Evolutionary conservation across 2,888 invertebrate genomes (phyloP).

Genomic region (Tineola bisselliella): DNA sequence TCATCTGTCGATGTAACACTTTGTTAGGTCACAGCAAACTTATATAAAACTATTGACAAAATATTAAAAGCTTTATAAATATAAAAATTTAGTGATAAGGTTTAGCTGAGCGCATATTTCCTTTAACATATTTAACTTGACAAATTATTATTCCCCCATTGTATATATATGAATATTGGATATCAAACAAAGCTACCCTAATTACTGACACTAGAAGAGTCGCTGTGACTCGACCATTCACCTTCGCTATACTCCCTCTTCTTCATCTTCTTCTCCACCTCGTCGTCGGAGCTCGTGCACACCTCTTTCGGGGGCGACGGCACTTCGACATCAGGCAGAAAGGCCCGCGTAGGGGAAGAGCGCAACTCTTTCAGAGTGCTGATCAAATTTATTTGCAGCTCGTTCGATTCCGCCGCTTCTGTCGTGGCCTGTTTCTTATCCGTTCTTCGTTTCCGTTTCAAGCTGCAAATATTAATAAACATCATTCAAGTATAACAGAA

Average conservation of each 20-base stretch:
- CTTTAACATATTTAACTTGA: too few relatives aligned
- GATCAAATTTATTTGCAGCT: constrained; percentile 40
- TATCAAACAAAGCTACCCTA: background rate
- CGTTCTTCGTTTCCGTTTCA: constrained; percentile 46
- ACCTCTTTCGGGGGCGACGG: constrained; percentile 22
- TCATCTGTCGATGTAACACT: too few relatives aligned
- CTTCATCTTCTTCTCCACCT: constrained; percentile 15
- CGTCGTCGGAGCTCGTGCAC: constrained; percentile 25
- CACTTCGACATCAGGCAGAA: constrained; percentile 23
- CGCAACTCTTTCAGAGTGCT: constrained; percentile 47
- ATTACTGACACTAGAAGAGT: constrained; percentile 24
- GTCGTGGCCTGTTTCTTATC: constrained; percentile 34
- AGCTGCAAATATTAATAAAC: constrained; percentile 27
- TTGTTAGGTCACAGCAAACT: too few relatives aligned
- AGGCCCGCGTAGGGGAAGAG: constrained; percentile 46
- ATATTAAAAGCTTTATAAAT: too few relatives aligned
- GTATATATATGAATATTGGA: too few relatives aligned
- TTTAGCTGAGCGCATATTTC: too few relatives aligned
- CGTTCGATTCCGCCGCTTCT: constrained; percentile 14
- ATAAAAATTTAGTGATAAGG: too few relatives aligned
- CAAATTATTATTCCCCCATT: too few relatives aligned
- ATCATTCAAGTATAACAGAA: too few relatives aligned
- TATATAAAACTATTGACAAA: too few relatives aligned
- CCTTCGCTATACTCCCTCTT: constrained; percentile 51
- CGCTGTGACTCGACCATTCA: constrained; percentile 58